Evolutionary conservation across 1,140 invertebrate species (phyloP).

Genomic region (Grapholita molesta): DNA sequence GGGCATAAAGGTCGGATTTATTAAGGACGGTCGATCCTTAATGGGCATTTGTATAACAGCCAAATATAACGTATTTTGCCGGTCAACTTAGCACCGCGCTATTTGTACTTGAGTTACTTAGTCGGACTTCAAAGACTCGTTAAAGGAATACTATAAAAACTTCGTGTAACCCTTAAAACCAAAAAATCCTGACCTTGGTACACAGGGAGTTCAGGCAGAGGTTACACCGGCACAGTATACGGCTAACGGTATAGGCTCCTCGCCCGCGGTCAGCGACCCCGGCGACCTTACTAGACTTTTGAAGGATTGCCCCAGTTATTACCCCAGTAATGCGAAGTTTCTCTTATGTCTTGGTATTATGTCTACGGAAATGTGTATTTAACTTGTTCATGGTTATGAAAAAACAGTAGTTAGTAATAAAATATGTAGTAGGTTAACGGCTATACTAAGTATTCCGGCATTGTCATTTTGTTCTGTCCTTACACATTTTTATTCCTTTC

Average conservation of each 20-base stretch:
- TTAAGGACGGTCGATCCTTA: too few relatives aligned
- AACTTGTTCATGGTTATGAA: background rate
- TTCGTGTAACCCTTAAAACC: background rate
- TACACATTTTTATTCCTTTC: too few relatives aligned
- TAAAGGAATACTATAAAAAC: too few relatives aligned
- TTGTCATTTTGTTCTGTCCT: too few relatives aligned
- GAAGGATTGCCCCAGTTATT: conserved; percentile 65
- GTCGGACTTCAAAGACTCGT: background rate
- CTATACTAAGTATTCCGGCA: too few relatives aligned
- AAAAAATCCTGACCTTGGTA: conserved; percentile 18
- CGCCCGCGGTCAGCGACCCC: conserved; percentile 59
- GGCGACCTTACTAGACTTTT: conserved; percentile 59
- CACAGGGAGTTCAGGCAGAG: conserved; percentile 44
- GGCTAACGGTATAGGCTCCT: conserved; percentile 53
- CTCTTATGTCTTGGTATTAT: background rate
- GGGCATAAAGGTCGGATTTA: too few relatives aligned
- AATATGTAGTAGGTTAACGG: too few relatives aligned
- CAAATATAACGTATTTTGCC: too few relatives aligned
- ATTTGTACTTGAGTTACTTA: background rate
- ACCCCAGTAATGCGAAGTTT: conserved; percentile 23
- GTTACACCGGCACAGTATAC: conserved; percentile 32
- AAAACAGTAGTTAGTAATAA: too few relatives aligned
- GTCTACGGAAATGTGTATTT: background rate
- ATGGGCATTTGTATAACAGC: too few relatives aligned
- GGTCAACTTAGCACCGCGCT: background rate